phyloP scores from a whole-genome alignment of 1,140 invertebrate species.

The Calephelis virginiensis region DNA sequence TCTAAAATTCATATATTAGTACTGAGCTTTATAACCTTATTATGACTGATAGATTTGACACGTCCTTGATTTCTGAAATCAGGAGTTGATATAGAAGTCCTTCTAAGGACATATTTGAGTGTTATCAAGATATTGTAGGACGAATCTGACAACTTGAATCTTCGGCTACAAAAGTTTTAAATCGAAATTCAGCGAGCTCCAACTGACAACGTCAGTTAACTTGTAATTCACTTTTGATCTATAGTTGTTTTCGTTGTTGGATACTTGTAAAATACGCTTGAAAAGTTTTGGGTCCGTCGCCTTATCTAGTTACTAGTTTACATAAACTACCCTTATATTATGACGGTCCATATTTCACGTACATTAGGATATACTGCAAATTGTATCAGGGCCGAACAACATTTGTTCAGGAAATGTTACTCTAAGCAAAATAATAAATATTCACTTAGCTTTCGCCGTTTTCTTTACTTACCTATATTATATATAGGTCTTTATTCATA shows the following conservation, averaged over 20 bases:
- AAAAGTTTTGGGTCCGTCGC: slow-evolving; percentile 58
- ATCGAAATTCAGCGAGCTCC: slow-evolving; percentile 15
- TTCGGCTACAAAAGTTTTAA: slow-evolving; percentile 17
- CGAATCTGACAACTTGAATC: slow-evolving; percentile 17
- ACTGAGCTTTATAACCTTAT: no score
- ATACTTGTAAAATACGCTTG: slow-evolving; percentile 54
- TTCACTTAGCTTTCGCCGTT: not conserved
- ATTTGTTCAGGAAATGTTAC: not conserved
- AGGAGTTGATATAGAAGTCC: not conserved
- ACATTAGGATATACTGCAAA: slow-evolving; percentile 2
- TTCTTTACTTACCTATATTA: no score
- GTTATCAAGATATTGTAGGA: slow-evolving; percentile 10
- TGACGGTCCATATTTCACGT: not conserved
- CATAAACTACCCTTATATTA: slow-evolving; percentile 9
- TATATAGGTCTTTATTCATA: no score
- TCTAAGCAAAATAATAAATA: slow-evolving; percentile 3
- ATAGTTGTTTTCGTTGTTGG: slow-evolving; percentile 68
- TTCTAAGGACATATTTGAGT: slow-evolving; percentile 10
- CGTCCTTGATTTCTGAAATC: no score
- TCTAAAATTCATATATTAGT: no score
- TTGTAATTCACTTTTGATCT: slow-evolving; percentile 74
- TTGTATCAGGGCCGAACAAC: not conserved
- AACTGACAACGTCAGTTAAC: slow-evolving; percentile 53
- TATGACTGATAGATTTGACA: no score
- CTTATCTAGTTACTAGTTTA: slow-evolving; percentile 19